Base-by-base conservation (phyloP, 2,113 vertebrate genomes). In the Lasiurus borealis region DNA sequence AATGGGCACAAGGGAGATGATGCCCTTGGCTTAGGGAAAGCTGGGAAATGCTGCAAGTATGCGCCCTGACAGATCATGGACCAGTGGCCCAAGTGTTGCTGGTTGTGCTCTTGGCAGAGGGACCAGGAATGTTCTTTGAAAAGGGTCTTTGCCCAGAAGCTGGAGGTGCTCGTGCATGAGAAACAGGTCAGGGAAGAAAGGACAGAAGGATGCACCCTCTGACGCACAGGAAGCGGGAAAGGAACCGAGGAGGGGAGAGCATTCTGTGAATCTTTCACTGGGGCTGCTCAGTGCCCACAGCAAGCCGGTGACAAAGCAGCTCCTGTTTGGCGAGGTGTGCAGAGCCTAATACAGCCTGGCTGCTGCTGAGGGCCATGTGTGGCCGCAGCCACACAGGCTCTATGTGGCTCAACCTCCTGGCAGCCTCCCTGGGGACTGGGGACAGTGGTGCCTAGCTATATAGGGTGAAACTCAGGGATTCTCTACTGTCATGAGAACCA, bases 291-390 rank as follows among this genome's bases (percentile, higher is more conserved):
- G 96, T 96, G 98, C 97, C 98, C 94, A 82, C 13, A 88, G 98
- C 98, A 91, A 93, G 90, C 81, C 96, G 96, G 95, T 81, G 96
- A 97, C 97, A 98, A 96, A 97, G 97, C 81, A 0, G 95, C 97
- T 96, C 96, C 97, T 98, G 97, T 97, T 90, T 85, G 88, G 85
- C 71, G 88, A 96, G 95, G 98, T 91, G 91, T 48, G 96, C 96
- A 76, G 90, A 96, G 92, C 94, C 95, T 94, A 89, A 19, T 91
- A 90, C 94, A 82, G 66, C 72, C 34, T 0, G n/a, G 75, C 76
- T 1, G 40, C n/a, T 2, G 1, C 46, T 0, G 21, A 59, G 13
- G 4, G 4, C 0, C 1, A 44, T 68, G 13, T 7, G 0, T 1
- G 40, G 7, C 31, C 75, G 36, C 0, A 0, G 48, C 48, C n/a